Evolutionary conservation across 2,113 vertebrate species (phyloP), one percentile per base, ranked within the genome.

Genomic region (Ctenodactylus gundi): DNA sequence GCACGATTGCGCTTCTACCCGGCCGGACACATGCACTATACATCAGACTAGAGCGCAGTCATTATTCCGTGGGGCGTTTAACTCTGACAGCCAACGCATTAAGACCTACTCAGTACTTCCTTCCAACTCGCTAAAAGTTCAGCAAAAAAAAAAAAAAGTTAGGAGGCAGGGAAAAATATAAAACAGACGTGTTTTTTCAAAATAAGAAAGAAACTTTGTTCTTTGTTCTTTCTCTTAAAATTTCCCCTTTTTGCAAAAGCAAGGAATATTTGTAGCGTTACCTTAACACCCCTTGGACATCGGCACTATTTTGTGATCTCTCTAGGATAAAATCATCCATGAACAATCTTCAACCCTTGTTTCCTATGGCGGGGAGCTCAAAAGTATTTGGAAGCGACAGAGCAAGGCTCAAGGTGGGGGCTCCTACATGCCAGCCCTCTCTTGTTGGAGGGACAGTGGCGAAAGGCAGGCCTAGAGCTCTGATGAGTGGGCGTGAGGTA

Each of bases 81-180:
- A 21, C 29, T 64, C 82, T 95, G 82, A 85, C 86, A 89, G 34
- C 53, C 53, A 67, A 94, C 86, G 94, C 58, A 72, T 94, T 91
- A 89, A 97, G 91, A 78, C 53, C 67, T 94, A 76, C 76, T 97
- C 68, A 95, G 46, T 84, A 93, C 89, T 95, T 94, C 75, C 73
- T 93, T 67, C 44, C 36, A 87, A 64, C 29, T 87, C 36, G 62
- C 83, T 87, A 73, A 93, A 94, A 97, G 76, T 84, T 91, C 94
- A 95, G 84, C 94, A 96, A 96, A 87, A 68, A 85, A 85, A 88
- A 85, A 58, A 76, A 77, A 13, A 90, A 87, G 53, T 60, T 75
- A 64, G 53, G 90, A 91, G 23, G 12, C 80, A 91, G 68, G 10
- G 55, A 77, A 95, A 94, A 36, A 87, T 83, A 82, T 83, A 84